Percentiles rank a stretch among this genome's conserved stretches.
These are phyloP conservation scores for Microtus ochrogaster DNA, from an alignment of 2,113 vertebrate species.

Conservation along the genomic window DNA sequence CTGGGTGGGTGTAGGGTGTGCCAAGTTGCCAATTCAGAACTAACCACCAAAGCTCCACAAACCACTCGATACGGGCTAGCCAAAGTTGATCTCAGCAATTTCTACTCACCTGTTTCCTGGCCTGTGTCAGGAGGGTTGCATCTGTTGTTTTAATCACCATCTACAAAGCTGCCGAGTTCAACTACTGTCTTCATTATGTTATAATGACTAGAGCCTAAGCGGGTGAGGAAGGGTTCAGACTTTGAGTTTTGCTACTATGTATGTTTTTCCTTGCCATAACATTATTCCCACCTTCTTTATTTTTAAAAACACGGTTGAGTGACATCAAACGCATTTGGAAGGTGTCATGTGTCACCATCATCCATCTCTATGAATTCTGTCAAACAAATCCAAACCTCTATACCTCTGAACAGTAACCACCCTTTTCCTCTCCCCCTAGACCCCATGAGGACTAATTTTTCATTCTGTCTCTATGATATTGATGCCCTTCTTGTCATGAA, in stretches of 20 bases:
- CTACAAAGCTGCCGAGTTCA: background rate
- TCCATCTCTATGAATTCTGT: background rate
- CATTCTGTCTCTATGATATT: background rate
- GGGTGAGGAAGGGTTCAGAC: background rate
- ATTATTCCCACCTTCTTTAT: background rate
- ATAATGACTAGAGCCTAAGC: background rate
- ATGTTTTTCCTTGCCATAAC: too few species aligned
- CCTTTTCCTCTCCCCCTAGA: background rate
- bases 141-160: rapidly evolving
- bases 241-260: background rate
- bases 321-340: background rate
- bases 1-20: background rate
- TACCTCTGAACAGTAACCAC: background rate
- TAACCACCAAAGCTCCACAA: background rate
- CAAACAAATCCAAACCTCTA: background rate
- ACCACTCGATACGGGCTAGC: too few species aligned
- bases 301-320: background rate
- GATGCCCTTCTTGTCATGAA: background rate
- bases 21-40: background rate
- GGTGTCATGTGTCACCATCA: too few species aligned
- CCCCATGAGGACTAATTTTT: background rate
- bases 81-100: too few species aligned
- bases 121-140: rapidly evolving
- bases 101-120: too few species aligned
- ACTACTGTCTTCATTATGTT: background rate